Conservation (phyloP, 2,888 invertebrate genomes). For the Mimumesa dahlbomi region DNA sequence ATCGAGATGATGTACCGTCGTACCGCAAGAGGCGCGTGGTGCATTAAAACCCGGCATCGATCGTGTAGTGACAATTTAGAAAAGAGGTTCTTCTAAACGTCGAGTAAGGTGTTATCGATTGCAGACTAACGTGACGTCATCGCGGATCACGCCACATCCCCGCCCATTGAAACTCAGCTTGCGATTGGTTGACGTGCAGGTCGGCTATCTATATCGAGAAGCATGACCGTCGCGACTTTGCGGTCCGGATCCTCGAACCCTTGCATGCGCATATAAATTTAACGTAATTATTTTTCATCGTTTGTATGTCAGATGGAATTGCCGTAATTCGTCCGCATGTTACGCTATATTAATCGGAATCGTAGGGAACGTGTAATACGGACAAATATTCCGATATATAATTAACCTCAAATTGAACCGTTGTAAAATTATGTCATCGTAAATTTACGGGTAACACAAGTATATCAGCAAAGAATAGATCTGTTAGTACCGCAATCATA, state of each 20-base stretch:
- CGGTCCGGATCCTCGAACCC: conserved; percentile 38
- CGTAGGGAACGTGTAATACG: too few species aligned
- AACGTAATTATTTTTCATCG: neutral
- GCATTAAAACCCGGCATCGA: conserved; percentile 43
- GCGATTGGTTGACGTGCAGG: conserved; percentile 75
- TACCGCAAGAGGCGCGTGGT: conserved; percentile 9
- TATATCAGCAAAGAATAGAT: too few species aligned
- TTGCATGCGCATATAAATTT: conserved; percentile 14
- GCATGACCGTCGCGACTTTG: conserved; percentile 34
- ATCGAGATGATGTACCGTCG: conserved; percentile 1
- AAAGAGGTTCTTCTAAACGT: conserved; percentile 41
- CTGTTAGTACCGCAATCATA: neutral
- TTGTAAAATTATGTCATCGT: too few species aligned
- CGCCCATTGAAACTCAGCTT: conserved; percentile 65
- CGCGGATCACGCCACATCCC: conserved; percentile 80
- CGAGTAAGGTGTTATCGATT: conserved; percentile 60
- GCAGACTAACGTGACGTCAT: conserved; percentile 74
- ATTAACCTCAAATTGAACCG: too few species aligned
- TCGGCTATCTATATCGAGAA: conserved; percentile 61
- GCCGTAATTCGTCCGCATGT: too few species aligned
- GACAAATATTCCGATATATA: too few species aligned
- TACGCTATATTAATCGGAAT: too few species aligned
- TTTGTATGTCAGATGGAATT: neutral
- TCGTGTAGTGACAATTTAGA: conserved; percentile 43
- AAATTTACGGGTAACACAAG: too few species aligned